phyloP scores from a whole-genome alignment of 1,140 invertebrate genomes.

The Pseudomyrmex flavicornis region DNA sequence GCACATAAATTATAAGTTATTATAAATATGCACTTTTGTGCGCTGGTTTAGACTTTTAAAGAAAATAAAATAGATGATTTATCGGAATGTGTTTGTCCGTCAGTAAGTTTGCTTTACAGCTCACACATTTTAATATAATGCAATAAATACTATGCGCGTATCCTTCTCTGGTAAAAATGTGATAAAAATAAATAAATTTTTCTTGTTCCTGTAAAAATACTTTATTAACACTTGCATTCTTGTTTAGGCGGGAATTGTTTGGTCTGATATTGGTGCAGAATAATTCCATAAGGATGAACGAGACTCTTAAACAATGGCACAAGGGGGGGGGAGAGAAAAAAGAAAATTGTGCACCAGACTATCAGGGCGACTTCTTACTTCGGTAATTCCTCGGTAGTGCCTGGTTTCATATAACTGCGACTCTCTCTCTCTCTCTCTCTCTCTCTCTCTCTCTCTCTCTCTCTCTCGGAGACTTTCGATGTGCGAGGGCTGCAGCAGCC shows the following conservation, averaged over 20 bases:
- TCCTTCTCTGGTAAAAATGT: not conserved
- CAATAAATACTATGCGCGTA: conserved; percentile 4
- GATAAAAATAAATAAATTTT: not conserved
- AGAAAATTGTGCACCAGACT: conserved; percentile 62
- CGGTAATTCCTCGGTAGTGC: conserved; percentile 70
- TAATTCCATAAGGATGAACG: conserved; percentile 45
- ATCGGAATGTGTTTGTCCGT: not conserved
- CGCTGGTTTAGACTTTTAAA: not conserved
- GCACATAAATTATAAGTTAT: not conserved
- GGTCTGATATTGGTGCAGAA: not conserved
- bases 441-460: not conserved
- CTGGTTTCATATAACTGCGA: conserved; percentile 67
- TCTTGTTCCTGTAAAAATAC: conserved; percentile 18
- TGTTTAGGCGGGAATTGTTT: conserved; percentile 14
- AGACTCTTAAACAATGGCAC: conserved; percentile 39
- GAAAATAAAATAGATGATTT: not conserved
- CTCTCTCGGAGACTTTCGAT: conserved; percentile 34
- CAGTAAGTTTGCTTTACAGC: conserved; percentile 9
- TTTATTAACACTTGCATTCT: conserved; percentile 35
- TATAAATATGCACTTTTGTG: not conserved
- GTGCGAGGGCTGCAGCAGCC: conserved; percentile 18
- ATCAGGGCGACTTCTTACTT: conserved; percentile 73
- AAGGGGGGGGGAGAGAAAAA: conserved; percentile 54
- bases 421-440: conserved; percentile 17
- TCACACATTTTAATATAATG: conserved; percentile 9